Base-by-base conservation (phyloP, 2,888 invertebrate species). In the Cephalotes varians region DNA sequence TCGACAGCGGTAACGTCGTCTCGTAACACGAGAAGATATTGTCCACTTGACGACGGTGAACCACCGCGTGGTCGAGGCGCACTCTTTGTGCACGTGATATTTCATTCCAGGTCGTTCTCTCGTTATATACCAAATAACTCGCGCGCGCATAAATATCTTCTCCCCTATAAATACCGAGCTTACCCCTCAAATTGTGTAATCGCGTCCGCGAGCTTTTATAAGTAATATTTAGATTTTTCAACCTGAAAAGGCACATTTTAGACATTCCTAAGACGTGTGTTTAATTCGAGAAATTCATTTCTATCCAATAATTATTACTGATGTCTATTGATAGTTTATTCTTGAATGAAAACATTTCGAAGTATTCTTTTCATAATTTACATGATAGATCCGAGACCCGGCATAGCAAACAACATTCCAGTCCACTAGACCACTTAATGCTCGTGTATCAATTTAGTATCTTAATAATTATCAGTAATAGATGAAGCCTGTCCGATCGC, bases 11-110 rank as follows among this genome's bases (percentile, higher is more conserved):
- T 88, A 91, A 91, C 90, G 91, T 91, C 90, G 89, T 90, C 88
- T 5, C 2, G 92, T 88, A 92, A 92, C 89, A 86, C 86, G 92
- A 92, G 91, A 91, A 87, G 92, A 91, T 92, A 92, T 91, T 91
- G 90, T 91, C 86, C 90, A 88, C 90, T 90, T 85, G 91, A 92
- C 90, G 88, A 88, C 86, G 85, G 85, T 86, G 90, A 86, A 65
- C 51, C 85, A 89, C 85, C 85, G 89, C 84, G 82, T 85, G 88
- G 85, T 86, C 88, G 86, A 84, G 86, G 90, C 90, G 87, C 90
- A 91, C 87, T 91, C 88, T 64, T 69, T 65, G 82, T 85, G 80
- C 90, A 89, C 91, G 90, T 90, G 92, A 91, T 85, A 84, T 73
- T 83, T 85, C 72, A 81, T 80, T 62, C 47, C 58, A 56, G 64